Conservation (phyloP, 2,888 invertebrate genomes). For the Drosophila melanocephala region DNA sequence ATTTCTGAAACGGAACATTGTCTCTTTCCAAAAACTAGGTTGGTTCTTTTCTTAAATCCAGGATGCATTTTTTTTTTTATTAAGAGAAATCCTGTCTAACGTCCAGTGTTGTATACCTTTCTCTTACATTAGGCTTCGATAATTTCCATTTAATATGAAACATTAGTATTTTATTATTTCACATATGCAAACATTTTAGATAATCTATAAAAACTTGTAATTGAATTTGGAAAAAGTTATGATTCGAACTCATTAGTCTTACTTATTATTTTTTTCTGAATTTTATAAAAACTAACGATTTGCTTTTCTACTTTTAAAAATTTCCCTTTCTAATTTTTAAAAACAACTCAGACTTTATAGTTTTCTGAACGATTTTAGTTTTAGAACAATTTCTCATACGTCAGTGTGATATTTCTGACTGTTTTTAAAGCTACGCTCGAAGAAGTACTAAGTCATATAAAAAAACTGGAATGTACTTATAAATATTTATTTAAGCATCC, state of each 20-base stretch:
- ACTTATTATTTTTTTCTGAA: not conserved
- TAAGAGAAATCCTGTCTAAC: not conserved
- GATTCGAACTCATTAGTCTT: not conserved
- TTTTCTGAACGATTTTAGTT: not conserved
- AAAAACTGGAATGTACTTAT: not conserved
- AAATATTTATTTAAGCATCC: not conserved
- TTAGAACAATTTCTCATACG: not conserved
- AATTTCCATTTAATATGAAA: not conserved
- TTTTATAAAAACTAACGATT: not conserved
- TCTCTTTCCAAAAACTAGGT: fast-evolving
- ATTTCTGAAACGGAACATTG: not conserved
- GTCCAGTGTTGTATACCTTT: not conserved
- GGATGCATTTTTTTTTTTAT: not conserved
- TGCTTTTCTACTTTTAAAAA: not conserved
- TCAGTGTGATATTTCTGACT: not conserved
- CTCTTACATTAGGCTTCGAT: not conserved
- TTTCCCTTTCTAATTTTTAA: not conserved
- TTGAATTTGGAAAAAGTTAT: not conserved
- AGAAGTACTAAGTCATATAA: not conserved
- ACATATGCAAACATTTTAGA: too few relatives aligned
- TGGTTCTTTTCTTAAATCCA: not conserved
- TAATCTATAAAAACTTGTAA: not conserved
- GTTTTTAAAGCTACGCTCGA: not conserved
- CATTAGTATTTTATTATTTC: not conserved
- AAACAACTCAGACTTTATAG: not conserved